Percentiles rank a stretch among this genome's conserved stretches.
Evolutionary conservation across 2,797 vertebrate genomes (phyloP).

Genomic region (Hafferia zeledoni): DNA sequence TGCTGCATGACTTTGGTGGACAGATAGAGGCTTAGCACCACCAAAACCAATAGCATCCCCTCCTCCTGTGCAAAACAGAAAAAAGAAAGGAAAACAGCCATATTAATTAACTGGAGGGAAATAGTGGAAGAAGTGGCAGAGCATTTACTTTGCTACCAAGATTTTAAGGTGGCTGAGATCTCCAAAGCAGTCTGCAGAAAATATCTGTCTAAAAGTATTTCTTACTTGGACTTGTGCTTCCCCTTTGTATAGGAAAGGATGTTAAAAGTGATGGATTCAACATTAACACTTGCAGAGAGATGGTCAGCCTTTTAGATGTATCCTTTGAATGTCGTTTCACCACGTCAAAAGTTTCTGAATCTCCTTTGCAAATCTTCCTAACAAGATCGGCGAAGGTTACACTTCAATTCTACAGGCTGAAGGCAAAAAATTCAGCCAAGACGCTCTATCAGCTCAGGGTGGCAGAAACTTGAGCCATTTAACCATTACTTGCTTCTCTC

Average conservation of each 20-base stretch:
- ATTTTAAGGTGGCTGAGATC: not conserved
- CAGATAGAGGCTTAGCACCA: not conserved
- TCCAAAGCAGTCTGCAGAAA: not conserved
- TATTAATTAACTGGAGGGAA: not conserved
- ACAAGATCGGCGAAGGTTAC: not conserved
- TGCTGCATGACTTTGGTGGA: not conserved
- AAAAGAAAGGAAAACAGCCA: not conserved
- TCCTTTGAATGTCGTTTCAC: slow-evolving; percentile 74
- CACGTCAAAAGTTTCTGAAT: not conserved
- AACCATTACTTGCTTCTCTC: not conserved
- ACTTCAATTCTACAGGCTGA: not conserved
- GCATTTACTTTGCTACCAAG: not conserved
- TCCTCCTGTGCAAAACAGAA: not conserved
- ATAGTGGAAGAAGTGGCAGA: not conserved
- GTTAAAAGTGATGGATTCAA: slow-evolving; percentile 87
- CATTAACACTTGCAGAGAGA: slow-evolving; percentile 84
- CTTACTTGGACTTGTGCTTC: not conserved
- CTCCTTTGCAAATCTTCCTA: not conserved
- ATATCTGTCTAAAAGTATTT: not conserved
- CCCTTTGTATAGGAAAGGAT: slow-evolving; percentile 80
- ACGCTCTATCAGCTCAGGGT: not conserved
- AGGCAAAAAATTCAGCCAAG: not conserved
- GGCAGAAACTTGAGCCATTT: not conserved
- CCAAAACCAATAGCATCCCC: not conserved
- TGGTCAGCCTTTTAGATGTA: slow-evolving; percentile 93